Evolutionary conservation across 1,140 invertebrate genomes (phyloP), one percentile per base, ranked within the genome.

Genomic region (Kradibia gibbosae): DNA sequence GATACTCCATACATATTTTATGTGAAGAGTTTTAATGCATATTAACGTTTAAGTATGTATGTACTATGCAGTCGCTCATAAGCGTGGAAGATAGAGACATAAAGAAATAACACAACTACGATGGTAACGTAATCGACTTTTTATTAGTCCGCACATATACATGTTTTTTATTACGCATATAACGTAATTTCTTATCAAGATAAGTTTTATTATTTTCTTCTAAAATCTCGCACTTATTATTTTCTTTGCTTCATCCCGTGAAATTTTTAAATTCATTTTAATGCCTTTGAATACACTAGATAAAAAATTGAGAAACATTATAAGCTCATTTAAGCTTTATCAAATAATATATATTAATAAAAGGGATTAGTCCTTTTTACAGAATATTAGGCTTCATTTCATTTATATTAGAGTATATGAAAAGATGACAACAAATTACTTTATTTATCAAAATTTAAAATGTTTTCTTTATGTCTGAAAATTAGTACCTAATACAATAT

Each of bases 61-160:
- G 67, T 67, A 77, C 34, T 73, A 50, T 55, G 62, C 65, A 50
- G 31, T 31, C 28, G 45, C 60, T 78, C 25, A 45, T 67, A 67
- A 67, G 20, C 31, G 75, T 0, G 42, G 50, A 50, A 45, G 70
- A 50, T 34, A 77, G 45, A 65, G 10, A 60, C 53, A 79, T 57
- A 79, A 70, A 79, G 67, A 79, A 34, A 67, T 3, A 20, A 60
- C 4, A 17, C 62, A 39, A n/a, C 62, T 22, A 2, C 62, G 34
- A 20, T 50, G n/a, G 72, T 50, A 55, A 60, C 77, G 84, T 85
- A 82, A 85, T 83, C 60, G 84, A 85, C 82, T 82, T 82, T 82
- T 83, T 83, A 83, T 83, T 85, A 72, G 75, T 39, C 70, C 78
- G 17, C 8, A 34, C 73, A 10, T 45, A 57, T 78, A 60, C 25